A percentile compares a stretch with the other conserved stretches of the same genome.
Evolutionary conservation across 2,888 invertebrate species (phyloP).

Genomic region (Nephrotoma flavescens): DNA sequence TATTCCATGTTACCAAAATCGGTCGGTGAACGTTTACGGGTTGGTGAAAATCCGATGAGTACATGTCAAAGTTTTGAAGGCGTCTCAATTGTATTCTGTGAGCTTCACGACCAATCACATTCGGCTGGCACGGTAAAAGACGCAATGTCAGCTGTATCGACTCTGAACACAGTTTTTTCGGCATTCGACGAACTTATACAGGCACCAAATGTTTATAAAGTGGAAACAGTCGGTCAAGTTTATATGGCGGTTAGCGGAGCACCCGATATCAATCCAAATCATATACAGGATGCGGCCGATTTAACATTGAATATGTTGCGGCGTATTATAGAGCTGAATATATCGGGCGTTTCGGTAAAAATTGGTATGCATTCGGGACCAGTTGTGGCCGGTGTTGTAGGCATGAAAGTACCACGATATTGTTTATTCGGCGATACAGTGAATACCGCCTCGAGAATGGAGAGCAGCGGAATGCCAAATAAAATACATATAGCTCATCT

Average conservation of each 20-base stretch:
- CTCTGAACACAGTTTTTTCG: constrained; percentile 75
- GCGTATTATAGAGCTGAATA: constrained; percentile 48
- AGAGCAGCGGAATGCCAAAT: constrained; percentile 48
- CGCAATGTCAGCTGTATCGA: constrained; percentile 67
- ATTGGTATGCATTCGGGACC: constrained; percentile 74
- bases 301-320: constrained; percentile 60
- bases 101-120: constrained; percentile 17
- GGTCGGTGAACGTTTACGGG: constrained; percentile 64
- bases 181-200: constrained; percentile 74
- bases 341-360: constrained; percentile 47
- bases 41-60: constrained; percentile 57
- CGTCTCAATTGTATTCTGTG: constrained; percentile 31
- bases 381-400: constrained; percentile 78
- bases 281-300: constrained; percentile 64
- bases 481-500: constrained; percentile 62
- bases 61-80: constrained; percentile 56
- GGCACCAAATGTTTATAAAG: constrained; percentile 77
- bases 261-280: constrained; percentile 57
- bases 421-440: constrained; percentile 86
- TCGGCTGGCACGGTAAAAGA: constrained; percentile 25
- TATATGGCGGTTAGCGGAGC: constrained; percentile 89
- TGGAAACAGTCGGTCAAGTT: constrained; percentile 80
- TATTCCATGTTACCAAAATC: constrained; percentile 87
- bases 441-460: constrained; percentile 85
- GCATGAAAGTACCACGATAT: constrained; percentile 68